phyloP scores from a whole-genome alignment of 64 coral and sea anemone genomes.

The Hydrozoanthus tunicans region DNA sequence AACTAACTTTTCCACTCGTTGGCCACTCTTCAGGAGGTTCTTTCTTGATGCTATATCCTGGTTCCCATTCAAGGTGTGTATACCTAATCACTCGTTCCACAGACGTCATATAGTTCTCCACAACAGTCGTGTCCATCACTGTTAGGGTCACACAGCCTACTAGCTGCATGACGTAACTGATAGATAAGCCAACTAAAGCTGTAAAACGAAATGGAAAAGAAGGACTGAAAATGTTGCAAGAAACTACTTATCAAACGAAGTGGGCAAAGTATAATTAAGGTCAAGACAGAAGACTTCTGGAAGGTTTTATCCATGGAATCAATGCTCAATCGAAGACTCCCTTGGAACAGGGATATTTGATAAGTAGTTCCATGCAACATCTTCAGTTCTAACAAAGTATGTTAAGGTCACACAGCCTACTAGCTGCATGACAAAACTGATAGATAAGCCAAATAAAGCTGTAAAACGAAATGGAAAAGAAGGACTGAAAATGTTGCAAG shows the following conservation, averaged over 20 bases:
- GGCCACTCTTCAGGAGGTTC: conserved; percentile 48
- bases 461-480: neutral
- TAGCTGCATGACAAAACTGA: conserved; percentile 45
- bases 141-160: conserved; percentile 31
- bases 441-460: conserved; percentile 40
- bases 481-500: neutral
- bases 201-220: neutral
- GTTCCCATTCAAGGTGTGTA: conserved; percentile 57
- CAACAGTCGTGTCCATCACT: conserved; percentile 44
- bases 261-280: too few relatives aligned
- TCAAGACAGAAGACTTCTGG: neutral
- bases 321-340: conserved; percentile 54
- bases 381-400: conserved; percentile 4
- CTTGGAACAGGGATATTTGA: conserved; percentile 47
- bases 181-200: conserved; percentile 47
- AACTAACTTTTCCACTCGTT: conserved; percentile 34
- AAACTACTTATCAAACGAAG: neutral
- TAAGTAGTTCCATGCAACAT: conserved; percentile 61
- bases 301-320: conserved; percentile 26
- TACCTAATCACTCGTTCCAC: conserved; percentile 79
- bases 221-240: neutral
- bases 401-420: conserved; percentile 27
- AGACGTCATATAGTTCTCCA: conserved; percentile 88
- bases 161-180: conserved; percentile 49
- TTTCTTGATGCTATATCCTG: conserved; percentile 39